Base-by-base conservation (phyloP, 2,888 invertebrate species). In the Arge pagana region DNA sequence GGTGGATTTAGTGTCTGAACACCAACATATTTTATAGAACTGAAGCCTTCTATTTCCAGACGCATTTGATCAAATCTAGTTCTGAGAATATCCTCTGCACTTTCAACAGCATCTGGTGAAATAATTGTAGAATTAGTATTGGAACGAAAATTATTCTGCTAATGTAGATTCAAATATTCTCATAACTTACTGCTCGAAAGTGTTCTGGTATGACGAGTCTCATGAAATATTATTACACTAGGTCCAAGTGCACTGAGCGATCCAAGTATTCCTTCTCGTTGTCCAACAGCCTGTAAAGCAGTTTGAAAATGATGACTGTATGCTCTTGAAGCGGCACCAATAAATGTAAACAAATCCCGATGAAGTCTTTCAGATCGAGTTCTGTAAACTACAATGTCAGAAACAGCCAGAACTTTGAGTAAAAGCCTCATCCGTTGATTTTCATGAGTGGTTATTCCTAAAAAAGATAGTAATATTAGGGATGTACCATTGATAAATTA, bases 381-480 rank as follows among this genome's bases (percentile, higher is more conserved):
- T 50, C 89, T 80, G 72, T 88, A 91, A 40, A 92, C 83, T 1
- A 90, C 85, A 57, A 92, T 82, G 74, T 92, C 91, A 3, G 90
- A 90, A 43, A 91, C 83, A 4, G 90, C 90, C n/a, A 92, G 78
- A 43, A 91, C 83, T 79, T 90, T 91, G 23, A 91, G 77, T 39
- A 91, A 74, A 45, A 91, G 80, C 41, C 89, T 80, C 57, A 85
- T 87, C 48, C 85, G 77, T 68, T 84, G 83, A 62, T 84, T 83
- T 59, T 85, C 83, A 64, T 83, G 81, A 52, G 76, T 74, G 2
- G 85, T 81, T 50, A 76, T 63, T 56, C 71, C 73, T 72, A 26
- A 11, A n/a, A 33, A 33, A 33, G 3, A 1, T 13, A 33, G 33
- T 11, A 11, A 10, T 1, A 33, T 11, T 5, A 19, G 33, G n/a